Percentiles rank a stretch among this genome's conserved stretches.
Conservation (phyloP, 2,797 vertebrate species). For the Chaetophractus vellerosus region DNA sequence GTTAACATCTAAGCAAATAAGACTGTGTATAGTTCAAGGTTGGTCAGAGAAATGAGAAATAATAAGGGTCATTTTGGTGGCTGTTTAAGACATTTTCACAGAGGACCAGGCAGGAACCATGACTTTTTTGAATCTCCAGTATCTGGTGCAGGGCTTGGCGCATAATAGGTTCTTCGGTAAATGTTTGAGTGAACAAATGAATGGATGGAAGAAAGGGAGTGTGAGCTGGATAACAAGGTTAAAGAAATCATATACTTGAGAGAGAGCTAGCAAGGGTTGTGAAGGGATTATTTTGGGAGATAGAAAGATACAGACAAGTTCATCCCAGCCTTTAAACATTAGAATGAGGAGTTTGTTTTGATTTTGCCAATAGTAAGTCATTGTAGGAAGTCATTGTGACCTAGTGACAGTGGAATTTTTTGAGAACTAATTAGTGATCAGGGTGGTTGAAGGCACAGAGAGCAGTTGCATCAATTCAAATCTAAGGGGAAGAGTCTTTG, state of each 20-base stretch:
- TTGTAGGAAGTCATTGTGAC: conserved; percentile 21
- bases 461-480: conserved; percentile 46
- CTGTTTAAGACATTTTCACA: conserved; percentile 25
- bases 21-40: conserved; percentile 48
- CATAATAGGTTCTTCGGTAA: conserved; percentile 11
- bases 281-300: conserved; percentile 33
- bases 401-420: conserved; percentile 18
- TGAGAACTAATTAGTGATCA: conserved; percentile 42
- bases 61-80: conserved; percentile 34
- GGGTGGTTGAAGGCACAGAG: background rate
- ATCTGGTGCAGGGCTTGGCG: background rate
- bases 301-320: background rate
- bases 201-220: conserved; percentile 23
- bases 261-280: background rate
- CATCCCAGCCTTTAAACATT: conserved; percentile 38
- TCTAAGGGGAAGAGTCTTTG: background rate
- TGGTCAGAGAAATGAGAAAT: conserved; percentile 45
- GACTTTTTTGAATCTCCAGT: conserved; percentile 35
- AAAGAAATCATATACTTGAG: background rate
- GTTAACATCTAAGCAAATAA: conserved; percentile 55
- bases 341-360: conserved; percentile 55
- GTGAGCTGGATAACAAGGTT: conserved; percentile 39
- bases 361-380: conserved; percentile 59
- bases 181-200: conserved; percentile 38
- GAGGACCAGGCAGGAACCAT: background rate